Percentiles rank a stretch among this genome's conserved stretches.
These are phyloP conservation scores for Loxodonta africana DNA, from an alignment of 2,113 vertebrate species.

Conservation along the genomic window DNA sequence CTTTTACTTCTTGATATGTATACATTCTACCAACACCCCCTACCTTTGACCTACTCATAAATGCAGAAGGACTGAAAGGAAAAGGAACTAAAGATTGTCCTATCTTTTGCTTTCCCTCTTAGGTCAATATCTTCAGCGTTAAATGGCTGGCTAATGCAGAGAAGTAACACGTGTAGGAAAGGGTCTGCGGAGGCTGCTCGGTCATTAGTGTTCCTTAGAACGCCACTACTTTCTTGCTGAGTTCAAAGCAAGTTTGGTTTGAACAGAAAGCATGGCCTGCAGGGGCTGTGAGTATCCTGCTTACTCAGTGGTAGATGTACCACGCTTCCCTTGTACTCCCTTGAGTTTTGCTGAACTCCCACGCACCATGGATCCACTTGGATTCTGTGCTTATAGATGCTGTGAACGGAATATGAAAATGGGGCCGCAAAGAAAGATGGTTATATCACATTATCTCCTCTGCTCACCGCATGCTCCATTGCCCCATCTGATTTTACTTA, in stretches of 20 bases:
- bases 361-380: rapidly evolving
- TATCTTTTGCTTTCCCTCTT: not conserved
- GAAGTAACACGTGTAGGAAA: not conserved
- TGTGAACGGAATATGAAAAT: rapidly evolving
- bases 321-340: not conserved
- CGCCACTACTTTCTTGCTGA: not conserved
- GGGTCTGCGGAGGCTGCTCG: not conserved
- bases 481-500: not conserved
- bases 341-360: not conserved
- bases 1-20: not conserved
- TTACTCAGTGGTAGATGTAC: too few species aligned
- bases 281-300: too few species aligned
- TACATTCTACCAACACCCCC: too few species aligned
- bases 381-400: not conserved
- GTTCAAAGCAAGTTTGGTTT: not conserved
- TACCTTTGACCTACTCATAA: not conserved
- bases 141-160: not conserved
- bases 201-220: not conserved
- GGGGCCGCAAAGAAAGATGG: rapidly evolving
- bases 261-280: not conserved
- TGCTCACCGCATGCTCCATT: not conserved
- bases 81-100: rapidly evolving
- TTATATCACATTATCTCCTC: not conserved
- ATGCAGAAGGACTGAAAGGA: not conserved
- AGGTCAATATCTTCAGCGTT: not conserved